Evolutionary conservation across 2,888 invertebrate species (phyloP).

Genomic region (Chalcis sispes): DNA sequence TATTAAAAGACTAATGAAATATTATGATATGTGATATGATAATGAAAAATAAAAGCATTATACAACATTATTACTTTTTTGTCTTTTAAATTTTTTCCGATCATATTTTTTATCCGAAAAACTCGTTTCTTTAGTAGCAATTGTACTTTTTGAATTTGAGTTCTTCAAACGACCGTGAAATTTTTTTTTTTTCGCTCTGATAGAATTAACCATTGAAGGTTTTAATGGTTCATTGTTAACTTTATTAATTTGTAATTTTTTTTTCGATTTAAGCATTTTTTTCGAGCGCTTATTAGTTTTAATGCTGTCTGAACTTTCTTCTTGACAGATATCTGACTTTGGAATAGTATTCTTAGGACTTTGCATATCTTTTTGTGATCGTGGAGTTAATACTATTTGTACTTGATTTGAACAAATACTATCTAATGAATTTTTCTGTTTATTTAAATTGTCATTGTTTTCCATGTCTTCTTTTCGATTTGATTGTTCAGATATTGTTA

Average conservation of each 20-base stretch:
- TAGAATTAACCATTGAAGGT: constrained; percentile 6
- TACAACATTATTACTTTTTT: constrained; percentile 44
- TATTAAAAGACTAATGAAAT: neutral
- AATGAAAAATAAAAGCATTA: neutral
- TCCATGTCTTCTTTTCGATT: constrained; percentile 25
- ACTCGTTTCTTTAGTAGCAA: constrained; percentile 63
- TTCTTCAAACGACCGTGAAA: constrained; percentile 64
- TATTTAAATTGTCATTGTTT: constrained; percentile 4
- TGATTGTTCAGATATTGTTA: constrained; percentile 16
- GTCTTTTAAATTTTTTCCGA: constrained; percentile 39
- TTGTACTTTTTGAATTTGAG: constrained; percentile 68
- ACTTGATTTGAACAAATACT: neutral
- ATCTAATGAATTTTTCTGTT: neutral
- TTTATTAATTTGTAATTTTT: constrained; percentile 9
- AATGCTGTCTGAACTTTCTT: constrained; percentile 22
- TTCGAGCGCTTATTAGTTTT: constrained; percentile 31
- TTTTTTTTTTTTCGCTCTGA: constrained; percentile 62
- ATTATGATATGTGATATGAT: neutral
- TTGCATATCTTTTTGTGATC: neutral
- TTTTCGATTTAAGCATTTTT: constrained; percentile 11
- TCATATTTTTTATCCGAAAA: constrained; percentile 45
- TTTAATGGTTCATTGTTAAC: constrained; percentile 17
- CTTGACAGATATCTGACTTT: neutral
- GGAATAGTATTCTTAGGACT: neutral
- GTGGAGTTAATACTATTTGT: constrained; percentile 31